These are phyloP conservation scores for Amphibalanus amphitrite DNA, from an alignment of 1,140 invertebrate species.

Conservation along the genomic window DNA sequence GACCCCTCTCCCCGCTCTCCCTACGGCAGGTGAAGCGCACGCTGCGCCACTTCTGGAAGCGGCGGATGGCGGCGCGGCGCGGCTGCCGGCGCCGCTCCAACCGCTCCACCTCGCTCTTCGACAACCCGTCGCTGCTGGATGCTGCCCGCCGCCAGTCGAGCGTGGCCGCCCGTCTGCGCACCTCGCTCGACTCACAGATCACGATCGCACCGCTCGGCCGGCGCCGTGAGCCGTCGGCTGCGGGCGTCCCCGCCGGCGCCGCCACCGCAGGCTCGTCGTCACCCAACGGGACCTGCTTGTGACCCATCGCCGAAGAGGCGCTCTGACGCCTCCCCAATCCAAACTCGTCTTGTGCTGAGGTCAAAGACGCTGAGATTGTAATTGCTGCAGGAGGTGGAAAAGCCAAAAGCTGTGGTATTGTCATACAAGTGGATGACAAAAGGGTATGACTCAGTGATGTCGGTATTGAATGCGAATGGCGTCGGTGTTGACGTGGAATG, in stretches of 20 bases:
- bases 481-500: no score
- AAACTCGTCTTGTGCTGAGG: no score
- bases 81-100: neutral
- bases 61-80: neutral
- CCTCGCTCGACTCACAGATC: neutral
- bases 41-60: conserved; percentile 1
- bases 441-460: no score
- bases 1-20: neutral
- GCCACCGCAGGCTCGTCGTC: no score
- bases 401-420: no score
- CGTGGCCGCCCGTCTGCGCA: neutral
- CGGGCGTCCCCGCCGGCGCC: no score
- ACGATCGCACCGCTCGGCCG: neutral
- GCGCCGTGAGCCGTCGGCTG: neutral
- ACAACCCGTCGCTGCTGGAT: neutral
- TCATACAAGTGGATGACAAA: no score
- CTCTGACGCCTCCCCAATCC: no score
- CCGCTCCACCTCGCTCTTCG: neutral
- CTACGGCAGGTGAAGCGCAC: neutral
- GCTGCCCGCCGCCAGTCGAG: neutral
- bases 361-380: no score
- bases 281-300: neutral
- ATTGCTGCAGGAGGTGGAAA: no score
- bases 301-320: neutral
- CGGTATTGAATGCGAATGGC: no score